phyloP scores from a whole-genome alignment of 2,113 vertebrate genomes.

The Chloebia gouldiae region DNA sequence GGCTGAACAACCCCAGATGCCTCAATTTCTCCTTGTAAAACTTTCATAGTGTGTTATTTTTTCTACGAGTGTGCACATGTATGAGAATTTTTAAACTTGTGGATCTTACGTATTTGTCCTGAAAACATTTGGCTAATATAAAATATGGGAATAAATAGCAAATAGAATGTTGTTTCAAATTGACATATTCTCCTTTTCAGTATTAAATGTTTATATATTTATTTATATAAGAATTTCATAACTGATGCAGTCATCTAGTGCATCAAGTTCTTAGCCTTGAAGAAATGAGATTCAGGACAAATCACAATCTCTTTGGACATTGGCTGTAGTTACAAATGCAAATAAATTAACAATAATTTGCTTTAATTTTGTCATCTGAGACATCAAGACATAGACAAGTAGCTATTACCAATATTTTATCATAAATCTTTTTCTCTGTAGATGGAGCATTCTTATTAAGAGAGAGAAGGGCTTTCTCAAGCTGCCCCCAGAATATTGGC shows the following conservation, averaged over 20 bases:
- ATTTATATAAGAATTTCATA: not conserved
- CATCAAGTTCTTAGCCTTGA: not conserved
- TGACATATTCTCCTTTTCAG: not conserved
- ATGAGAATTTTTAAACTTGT: not conserved
- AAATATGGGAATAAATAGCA: not conserved
- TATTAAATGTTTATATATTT: not conserved
- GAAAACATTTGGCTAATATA: not conserved
- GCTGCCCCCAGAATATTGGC: not conserved
- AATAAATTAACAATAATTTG: not conserved
- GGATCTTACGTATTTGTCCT: not conserved
- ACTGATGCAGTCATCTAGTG: not conserved
- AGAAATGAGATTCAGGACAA: not conserved
- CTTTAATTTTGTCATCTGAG: not conserved
- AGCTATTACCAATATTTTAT: not conserved
- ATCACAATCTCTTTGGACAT: not conserved
- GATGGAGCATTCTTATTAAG: not conserved
- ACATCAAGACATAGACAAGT: not conserved
- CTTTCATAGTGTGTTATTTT: not conserved
- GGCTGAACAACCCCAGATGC: not conserved
- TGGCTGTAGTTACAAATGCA: not conserved
- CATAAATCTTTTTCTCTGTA: not conserved
- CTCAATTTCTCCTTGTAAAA: fast-evolving
- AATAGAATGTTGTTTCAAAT: not conserved
- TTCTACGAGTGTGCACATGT: not conserved
- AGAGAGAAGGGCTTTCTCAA: not conserved